A percentile compares a stretch with the other conserved stretches of the same genome.
Conservation (phyloP, 2,113 vertebrate genomes). For the Labrus mixtus region DNA sequence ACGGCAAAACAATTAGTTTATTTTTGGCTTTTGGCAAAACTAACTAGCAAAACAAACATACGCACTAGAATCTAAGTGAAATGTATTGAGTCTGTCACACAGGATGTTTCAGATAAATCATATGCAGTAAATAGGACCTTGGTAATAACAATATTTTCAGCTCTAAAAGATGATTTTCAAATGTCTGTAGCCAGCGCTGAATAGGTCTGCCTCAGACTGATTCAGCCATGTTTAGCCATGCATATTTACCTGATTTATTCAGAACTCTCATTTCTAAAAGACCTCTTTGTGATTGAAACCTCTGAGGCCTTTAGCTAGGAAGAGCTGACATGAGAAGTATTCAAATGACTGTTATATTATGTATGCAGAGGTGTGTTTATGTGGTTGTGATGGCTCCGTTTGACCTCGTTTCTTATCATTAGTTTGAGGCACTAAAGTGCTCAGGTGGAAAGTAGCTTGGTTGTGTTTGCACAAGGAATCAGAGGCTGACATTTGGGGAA, state of each 20-base stretch:
- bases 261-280: slow-evolving; percentile 28
- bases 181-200: slow-evolving; percentile 32
- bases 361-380: slow-evolving; percentile 33
- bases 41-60: slow-evolving; percentile 1
- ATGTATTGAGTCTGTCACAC: slow-evolving; percentile 3
- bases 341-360: slow-evolving; percentile 46
- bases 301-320: slow-evolving; percentile 17
- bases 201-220: slow-evolving; percentile 26
- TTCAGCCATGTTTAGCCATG: slow-evolving; percentile 27
- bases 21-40: not conserved
- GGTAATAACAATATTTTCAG: slow-evolving; percentile 28
- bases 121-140: slow-evolving; percentile 20
- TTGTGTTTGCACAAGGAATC: slow-evolving; percentile 29
- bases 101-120: slow-evolving; percentile 17
- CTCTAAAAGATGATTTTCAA: slow-evolving; percentile 41
- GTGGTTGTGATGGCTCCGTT: not conserved
- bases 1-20: not conserved
- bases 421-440: slow-evolving; percentile 3
- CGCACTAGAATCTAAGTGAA: not conserved
- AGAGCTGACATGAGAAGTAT: slow-evolving; percentile 57
- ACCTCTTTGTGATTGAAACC: slow-evolving; percentile 37
- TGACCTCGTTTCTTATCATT: slow-evolving; percentile 11
- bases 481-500: slow-evolving; percentile 32
- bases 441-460: slow-evolving; percentile 41
- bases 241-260: slow-evolving; percentile 50